A percentile compares a stretch with the other conserved stretches of the same genome.
phyloP scores from a whole-genome alignment of 2,888 invertebrate genomes.

The Subacronicta megacephala region DNA sequence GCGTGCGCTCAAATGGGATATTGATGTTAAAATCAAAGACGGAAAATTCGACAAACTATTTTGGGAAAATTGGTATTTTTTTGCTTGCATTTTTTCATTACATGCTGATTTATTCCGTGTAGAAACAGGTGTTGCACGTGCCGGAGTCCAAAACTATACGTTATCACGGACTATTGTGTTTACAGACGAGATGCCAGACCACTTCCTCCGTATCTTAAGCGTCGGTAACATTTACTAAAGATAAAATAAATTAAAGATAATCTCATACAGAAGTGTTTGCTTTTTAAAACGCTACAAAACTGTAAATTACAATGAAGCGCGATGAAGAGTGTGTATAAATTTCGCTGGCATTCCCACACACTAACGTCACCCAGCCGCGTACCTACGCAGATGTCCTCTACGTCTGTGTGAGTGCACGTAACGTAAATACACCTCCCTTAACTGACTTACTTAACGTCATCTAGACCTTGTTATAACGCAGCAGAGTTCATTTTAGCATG shows the following conservation, averaged over 20 bases:
- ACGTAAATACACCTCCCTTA: slow-evolving; percentile 66
- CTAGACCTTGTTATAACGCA: slow-evolving; percentile 55
- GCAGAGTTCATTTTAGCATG: slow-evolving; percentile 61
- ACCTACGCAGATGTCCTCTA: slow-evolving; percentile 69
- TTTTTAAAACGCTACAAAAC: slow-evolving; percentile 84
- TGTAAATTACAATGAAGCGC: slow-evolving; percentile 82
- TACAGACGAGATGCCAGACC: slow-evolving; percentile 35
- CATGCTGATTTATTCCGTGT: slow-evolving; percentile 17
- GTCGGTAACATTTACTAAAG: slow-evolving; percentile 62
- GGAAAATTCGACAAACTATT: slow-evolving; percentile 10
- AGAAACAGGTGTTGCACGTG: slow-evolving; percentile 12
- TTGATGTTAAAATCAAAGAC: slow-evolving; percentile 6
- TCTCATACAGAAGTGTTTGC: slow-evolving; percentile 77
- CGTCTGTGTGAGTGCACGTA: slow-evolving; percentile 77
- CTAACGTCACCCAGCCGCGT: slow-evolving; percentile 66
- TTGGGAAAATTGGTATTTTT: slow-evolving; percentile 23
- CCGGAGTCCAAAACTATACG: slow-evolving; percentile 6
- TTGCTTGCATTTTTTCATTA: slow-evolving; percentile 7
- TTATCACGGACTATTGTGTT: slow-evolving; percentile 30
- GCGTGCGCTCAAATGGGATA: slow-evolving; percentile 25
- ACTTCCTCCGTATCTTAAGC: slow-evolving; percentile 32
- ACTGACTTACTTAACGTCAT: slow-evolving; percentile 54
- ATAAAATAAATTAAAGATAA: slow-evolving; percentile 77
- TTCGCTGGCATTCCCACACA: slow-evolving; percentile 87
- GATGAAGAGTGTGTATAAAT: slow-evolving; percentile 85